These are phyloP conservation scores for Platyrinchus mystaceus DNA, from an alignment of 2,797 vertebrate genomes.

Conservation along the genomic window DNA sequence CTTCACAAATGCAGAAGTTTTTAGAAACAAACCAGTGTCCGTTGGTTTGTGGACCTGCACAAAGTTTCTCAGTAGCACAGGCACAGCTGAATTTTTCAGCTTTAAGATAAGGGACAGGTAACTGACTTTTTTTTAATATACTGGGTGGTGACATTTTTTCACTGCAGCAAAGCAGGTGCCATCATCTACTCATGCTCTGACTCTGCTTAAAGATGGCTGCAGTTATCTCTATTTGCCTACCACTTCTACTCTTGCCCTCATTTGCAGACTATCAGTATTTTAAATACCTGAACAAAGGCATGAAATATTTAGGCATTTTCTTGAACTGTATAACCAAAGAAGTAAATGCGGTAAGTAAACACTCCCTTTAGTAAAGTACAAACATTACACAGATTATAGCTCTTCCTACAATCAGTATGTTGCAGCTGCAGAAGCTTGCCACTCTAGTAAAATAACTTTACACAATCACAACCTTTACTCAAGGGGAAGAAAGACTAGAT, in stretches of 20 bases:
- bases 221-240: background rate
- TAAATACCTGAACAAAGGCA: background rate
- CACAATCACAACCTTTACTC: background rate
- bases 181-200: background rate
- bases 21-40: background rate
- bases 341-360: constrained; percentile 17
- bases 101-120: background rate
- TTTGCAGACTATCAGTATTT: background rate
- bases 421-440: background rate
- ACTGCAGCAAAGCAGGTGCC: background rate
- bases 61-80: background rate
- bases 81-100: background rate
- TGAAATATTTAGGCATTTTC: background rate
- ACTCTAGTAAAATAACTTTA: background rate
- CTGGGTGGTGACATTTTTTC: background rate
- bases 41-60: background rate
- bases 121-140: background rate
- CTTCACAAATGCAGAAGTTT: background rate
- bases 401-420: background rate
- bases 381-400: background rate
- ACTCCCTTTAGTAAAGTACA: background rate
- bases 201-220: background rate
- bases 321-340: background rate
- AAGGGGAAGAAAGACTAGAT: background rate
- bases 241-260: background rate